These are phyloP conservation scores for Halichoerus grypus DNA, from an alignment of 2,113 vertebrate genomes.

Conservation along the genomic window DNA sequence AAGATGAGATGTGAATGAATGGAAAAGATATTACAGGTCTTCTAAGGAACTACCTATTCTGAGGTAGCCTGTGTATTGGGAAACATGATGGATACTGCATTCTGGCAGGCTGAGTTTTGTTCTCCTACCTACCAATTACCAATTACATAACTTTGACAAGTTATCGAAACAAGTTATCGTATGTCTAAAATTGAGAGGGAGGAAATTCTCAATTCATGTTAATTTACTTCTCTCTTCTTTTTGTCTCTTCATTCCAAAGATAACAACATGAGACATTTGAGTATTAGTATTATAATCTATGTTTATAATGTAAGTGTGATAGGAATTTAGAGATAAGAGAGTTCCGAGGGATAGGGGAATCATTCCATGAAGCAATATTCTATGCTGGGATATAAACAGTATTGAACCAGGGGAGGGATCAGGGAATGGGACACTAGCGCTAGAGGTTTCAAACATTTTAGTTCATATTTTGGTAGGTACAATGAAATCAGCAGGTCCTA, in stretches of 20 bases:
- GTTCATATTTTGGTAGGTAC: not conserved
- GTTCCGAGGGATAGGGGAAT: not conserved
- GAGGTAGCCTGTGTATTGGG: not conserved
- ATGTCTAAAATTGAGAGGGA: not conserved
- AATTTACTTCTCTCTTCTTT: not conserved
- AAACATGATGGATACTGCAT: not conserved
- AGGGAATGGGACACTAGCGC: not conserved
- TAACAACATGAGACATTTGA: not conserved
- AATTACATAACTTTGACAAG: not conserved
- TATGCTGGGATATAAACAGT: not conserved
- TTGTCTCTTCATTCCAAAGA: not conserved
- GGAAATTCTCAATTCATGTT: not conserved
- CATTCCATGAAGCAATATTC: not conserved
- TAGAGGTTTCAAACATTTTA: not conserved
- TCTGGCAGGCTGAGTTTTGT: not conserved
- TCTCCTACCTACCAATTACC: not conserved
- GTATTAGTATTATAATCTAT: not conserved
- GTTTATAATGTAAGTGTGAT: not conserved
- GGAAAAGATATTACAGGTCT: not conserved
- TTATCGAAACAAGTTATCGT: not conserved
- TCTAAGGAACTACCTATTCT: not conserved
- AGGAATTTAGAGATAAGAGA: not conserved
- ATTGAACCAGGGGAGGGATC: not conserved
- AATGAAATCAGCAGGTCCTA: not conserved
- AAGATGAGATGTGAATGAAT: not conserved